phyloP scores from a whole-genome alignment of 2,113 vertebrate genomes.

The Aramus guarauna region DNA sequence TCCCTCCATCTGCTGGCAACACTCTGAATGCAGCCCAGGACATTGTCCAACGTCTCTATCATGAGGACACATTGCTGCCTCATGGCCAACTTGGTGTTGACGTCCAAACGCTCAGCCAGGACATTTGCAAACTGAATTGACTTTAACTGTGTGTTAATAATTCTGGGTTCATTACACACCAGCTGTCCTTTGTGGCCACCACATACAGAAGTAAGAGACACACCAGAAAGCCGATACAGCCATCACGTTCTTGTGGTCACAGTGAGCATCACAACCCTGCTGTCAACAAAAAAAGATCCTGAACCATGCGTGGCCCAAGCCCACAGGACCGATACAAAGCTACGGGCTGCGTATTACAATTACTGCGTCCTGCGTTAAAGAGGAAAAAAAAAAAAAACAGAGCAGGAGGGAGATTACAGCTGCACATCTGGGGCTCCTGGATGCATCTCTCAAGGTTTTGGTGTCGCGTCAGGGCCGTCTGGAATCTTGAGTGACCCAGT shows the following conservation, averaged over 20 bases:
- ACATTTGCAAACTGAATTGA: not conserved
- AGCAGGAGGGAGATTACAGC: not conserved
- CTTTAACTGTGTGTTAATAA: not conserved
- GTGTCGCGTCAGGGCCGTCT: too few species aligned
- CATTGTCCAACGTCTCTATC: not conserved
- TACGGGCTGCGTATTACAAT: not conserved
- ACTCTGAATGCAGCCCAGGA: not conserved
- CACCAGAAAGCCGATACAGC: not conserved
- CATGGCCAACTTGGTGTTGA: not conserved
- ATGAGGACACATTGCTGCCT: not conserved
- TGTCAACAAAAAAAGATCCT: not conserved
- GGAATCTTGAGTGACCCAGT: too few species aligned
- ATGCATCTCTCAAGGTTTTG: not conserved
- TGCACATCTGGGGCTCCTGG: not conserved
- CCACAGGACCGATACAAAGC: fast-evolving
- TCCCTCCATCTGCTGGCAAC: not conserved
- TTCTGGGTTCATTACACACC: not conserved
- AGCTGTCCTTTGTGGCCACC: not conserved
- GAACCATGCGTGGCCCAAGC: fast-evolving
- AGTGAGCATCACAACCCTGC: not conserved
- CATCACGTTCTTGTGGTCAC: not conserved
- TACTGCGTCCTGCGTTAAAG: too few species aligned
- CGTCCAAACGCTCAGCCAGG: not conserved
- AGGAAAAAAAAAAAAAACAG: not conserved
- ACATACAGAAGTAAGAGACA: not conserved